Evolutionary conservation across 2,888 invertebrate species (phyloP), one percentile per base, ranked within the genome.

Genomic region (Alcis repandata): DNA sequence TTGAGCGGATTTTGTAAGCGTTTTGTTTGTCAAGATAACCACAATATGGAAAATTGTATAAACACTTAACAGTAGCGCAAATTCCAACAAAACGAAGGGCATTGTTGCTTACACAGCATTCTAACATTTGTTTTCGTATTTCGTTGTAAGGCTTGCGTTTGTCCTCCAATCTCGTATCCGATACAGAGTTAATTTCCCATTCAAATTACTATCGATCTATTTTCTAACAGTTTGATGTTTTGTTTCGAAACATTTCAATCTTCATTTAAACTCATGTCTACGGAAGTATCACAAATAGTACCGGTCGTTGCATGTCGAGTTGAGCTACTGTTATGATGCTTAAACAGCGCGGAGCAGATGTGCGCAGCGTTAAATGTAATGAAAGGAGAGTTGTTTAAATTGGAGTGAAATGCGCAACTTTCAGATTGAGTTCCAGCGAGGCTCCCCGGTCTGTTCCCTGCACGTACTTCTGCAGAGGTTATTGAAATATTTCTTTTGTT

Each of bases 331-430:
- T 59, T 8, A 11, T 10, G 15, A 38, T 38, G 10, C 1, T 33
- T 11, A 4, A 45, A 20, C 9, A 7, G 4, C 38, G 43, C 17
- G 22, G 38, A 60, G 10, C 53, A 60, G 27, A 22, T 56, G 51
- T 48, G 20, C 59, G 22, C 41, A 2, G 38, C 27, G 46, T 53
- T 46, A 46, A 60, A 53, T 60, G 46, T 60, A 38, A 51, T 46
- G 53, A 46, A 60, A 46, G 38, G 27, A 60, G 40, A 53, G 20
- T 45, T 17, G 17, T 19, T 27, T 38, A 53, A 60, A 45, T 46
- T 60, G 53, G 17, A 53, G 53, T 51, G 59, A 46, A 45, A 40
- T 53, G 17, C 13, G 33, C 43, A 56, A 48, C 41, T 56, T 54
- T 48, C 10, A 13, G 48, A 40, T 10, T 10, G 43, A 20, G 19